Evolutionary conservation across 2,797 vertebrate genomes (phyloP), one percentile per base, ranked within the genome.

Genomic region (Pseudocheirus occidentalis): DNA sequence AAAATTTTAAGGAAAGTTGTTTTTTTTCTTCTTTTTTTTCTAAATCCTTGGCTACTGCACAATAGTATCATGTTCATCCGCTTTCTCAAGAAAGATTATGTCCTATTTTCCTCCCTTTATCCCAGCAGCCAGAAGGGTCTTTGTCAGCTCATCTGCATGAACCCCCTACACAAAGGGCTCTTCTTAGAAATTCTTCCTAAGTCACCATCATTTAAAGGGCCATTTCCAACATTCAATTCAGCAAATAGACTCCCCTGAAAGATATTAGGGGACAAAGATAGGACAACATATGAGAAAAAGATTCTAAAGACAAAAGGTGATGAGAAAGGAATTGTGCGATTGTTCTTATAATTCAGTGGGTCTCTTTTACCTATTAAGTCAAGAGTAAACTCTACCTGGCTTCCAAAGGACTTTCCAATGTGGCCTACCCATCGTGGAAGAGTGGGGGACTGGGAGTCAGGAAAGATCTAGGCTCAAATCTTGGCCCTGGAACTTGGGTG

Each of bases 401-500:
- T 81, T 81, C 46, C 40, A 46, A 40, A 81, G 6, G 11, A 46
- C 73, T 81, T 40, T 81, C 73, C 21, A 46, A 10, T 81, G 73
- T 81, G 73, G n/a, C 73, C 73, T 16, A 81, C n/a, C 21, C 18
- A 31, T 14, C 56, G 4, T 53, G 24, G 18, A 18, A 90, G 2
- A 90, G 40, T 0, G 1, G 0, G 6, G 29, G 16, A 91, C 57
- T 3, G 90, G 27, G 34, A 93, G 92, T 91, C 21, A 5, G 31
- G 7, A 59, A 24, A 54, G 29, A 7, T 28, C 53, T 91, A 66
- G 59, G 62, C 28, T 94, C 92, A 7, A 58, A 52, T 54, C 58
- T 92, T 93, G 50, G 21, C 50, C 93, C 94, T 92, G 87, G 34
- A 46, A 10, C 90, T 94, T 95, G 89, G 52, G 58, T 29, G 55